Evolutionary conservation across 2,797 vertebrate genomes (phyloP), one percentile per base, ranked within the genome.

Genomic region (Ceryle rudis): DNA sequence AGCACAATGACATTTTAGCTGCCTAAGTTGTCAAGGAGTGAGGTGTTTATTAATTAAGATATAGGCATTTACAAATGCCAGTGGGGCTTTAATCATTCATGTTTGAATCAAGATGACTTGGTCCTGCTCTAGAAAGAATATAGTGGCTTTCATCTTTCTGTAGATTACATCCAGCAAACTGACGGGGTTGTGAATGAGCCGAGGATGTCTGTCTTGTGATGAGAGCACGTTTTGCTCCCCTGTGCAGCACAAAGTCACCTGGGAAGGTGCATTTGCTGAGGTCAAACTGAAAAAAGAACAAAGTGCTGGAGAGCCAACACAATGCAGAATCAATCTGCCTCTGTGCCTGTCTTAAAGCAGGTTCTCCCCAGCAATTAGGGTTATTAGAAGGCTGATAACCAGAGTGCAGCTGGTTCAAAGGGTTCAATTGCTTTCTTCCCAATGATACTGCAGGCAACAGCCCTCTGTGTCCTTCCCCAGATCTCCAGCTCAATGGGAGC

Each of bases 31-130:
- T 95, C 79, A 86, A 90, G 88, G 46, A 88, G 44, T 33, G 42
- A 37, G 74, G 41, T 87, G 64, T 70, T 95, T 92, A 95, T 95
- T 94, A 81, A 95, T 96, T 96, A 95, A 95, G 93, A 90, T 86
- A 42, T 57, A 75, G 73, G 81, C 80, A 87, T 96, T 86, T 94
- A 81, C 46, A 70, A 83, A 81, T 62, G 86, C 85, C 95, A 4
- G 2, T 61, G 87, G 72, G 26, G 33, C 83, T 96, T 97, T 71
- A 91, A 96, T 96, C 93, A 87, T 95, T 93, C 65, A 90, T 79
- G 31, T n/a, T 89, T 62, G 61, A 89, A 91, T 55, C 46, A 49
- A 94, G 80, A 35, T 84, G 91, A 26, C 83, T 78, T 75, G 88
- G 92, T 86, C 51, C 11, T 16, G 72, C 79, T 35, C 55, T 78